Evolutionary conservation across 1,140 invertebrate species (phyloP).

Genomic region (Brachionus rubens): DNA sequence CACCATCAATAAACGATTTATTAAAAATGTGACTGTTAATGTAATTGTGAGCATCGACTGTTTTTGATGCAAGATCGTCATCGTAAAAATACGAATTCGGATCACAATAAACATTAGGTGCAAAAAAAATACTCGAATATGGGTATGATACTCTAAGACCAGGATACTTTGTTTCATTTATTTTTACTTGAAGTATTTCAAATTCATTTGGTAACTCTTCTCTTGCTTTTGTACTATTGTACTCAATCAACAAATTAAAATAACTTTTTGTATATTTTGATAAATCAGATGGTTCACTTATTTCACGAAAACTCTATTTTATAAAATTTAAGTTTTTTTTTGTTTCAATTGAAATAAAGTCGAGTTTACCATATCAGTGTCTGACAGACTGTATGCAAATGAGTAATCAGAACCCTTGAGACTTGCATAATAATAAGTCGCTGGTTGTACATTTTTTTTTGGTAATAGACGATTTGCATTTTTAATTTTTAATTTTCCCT

Average conservation of each 20-base stretch:
- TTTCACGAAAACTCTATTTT: conserved; percentile 58
- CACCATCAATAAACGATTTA: conserved; percentile 5
- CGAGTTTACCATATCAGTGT: conserved; percentile 59
- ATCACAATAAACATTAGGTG: conserved; percentile 60
- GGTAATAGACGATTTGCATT: conserved; percentile 47
- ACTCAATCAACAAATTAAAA: conserved; percentile 60
- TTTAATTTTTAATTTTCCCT: conserved; percentile 50
- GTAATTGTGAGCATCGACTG: conserved; percentile 59
- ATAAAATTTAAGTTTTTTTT: too few species aligned
- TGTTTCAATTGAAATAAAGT: neutral
- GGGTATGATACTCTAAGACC: conserved; percentile 51
- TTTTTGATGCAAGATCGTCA: conserved; percentile 59
- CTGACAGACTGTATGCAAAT: conserved; percentile 60
- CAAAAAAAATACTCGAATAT: conserved; percentile 60
- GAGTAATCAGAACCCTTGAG: conserved; percentile 59
- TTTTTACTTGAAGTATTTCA: conserved; percentile 56
- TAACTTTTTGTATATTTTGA: conserved; percentile 54
- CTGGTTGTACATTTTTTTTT: conserved; percentile 42
- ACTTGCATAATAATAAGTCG: conserved; percentile 59
- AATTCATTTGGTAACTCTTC: conserved; percentile 53
- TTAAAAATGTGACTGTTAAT: conserved; percentile 53
- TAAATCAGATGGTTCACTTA: conserved; percentile 57
- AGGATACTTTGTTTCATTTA: conserved; percentile 57
- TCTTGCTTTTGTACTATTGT: conserved; percentile 52
- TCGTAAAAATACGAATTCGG: conserved; percentile 61